Percentiles rank a stretch among this genome's conserved stretches.
Evolutionary conservation across 35 echinoderm and acorn worm genomes (phyloP).

Genomic region (Amphiura filiformis): DNA sequence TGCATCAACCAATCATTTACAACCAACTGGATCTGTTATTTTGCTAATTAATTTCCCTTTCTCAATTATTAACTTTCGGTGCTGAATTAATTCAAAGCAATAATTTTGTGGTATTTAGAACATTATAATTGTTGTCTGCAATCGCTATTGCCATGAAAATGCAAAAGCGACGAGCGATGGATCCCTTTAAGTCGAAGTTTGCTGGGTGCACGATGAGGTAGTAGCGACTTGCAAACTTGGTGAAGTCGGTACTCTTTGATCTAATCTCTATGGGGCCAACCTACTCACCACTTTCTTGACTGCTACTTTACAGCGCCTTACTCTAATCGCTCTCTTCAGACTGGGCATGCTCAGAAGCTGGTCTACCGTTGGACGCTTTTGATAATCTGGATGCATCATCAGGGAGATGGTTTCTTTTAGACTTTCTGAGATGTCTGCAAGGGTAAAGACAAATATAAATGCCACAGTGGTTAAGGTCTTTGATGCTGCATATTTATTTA

Average conservation of each 20-base stretch:
- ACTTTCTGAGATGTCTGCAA: slow-evolving; percentile 42
- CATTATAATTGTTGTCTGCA: too few species aligned
- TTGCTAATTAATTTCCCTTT: too few species aligned
- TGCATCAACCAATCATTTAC: too few species aligned
- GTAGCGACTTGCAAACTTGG: neutral
- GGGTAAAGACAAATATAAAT: neutral
- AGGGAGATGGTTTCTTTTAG: slow-evolving; percentile 27
- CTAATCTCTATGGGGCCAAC: too few species aligned
- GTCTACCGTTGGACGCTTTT: slow-evolving; percentile 35
- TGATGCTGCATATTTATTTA: neutral
- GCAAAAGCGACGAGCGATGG: neutral
- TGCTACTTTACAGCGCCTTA: slow-evolving; percentile 8
- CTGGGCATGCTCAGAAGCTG: slow-evolving; percentile 28
- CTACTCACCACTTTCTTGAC: slow-evolving; percentile 47
- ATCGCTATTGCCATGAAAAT: neutral
- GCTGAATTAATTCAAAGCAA: too few species aligned
- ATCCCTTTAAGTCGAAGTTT: neutral
- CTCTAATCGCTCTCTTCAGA: slow-evolving; percentile 26
- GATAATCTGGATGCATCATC: slow-evolving; percentile 72
- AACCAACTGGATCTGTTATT: too few species aligned
- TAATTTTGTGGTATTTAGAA: too few species aligned
- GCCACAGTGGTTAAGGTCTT: neutral
- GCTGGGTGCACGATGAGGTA: neutral
- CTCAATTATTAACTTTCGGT: too few species aligned
- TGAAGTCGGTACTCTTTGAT: too few species aligned